Percentiles rank a stretch among this genome's conserved stretches.
phyloP scores from a whole-genome alignment of 53 echinoderm and acorn worm genomes.

The Glandiceps talaboti region DNA sequence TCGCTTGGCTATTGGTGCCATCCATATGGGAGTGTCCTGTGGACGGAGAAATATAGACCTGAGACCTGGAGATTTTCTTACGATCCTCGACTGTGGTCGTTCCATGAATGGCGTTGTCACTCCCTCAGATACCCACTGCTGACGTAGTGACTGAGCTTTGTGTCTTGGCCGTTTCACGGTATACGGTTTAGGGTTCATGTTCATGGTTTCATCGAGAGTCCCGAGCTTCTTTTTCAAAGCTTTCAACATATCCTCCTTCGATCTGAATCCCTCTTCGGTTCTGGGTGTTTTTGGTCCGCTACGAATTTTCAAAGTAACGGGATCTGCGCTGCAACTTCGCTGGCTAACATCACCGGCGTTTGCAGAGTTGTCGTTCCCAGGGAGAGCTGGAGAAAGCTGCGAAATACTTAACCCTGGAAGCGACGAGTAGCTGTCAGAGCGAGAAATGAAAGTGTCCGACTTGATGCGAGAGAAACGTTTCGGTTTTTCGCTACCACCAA shows the following conservation, averaged over 20 bases:
- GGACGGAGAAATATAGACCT: background rate
- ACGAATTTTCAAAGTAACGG: background rate
- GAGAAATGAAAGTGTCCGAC: background rate
- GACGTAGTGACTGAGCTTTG: background rate
- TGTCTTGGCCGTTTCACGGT: background rate
- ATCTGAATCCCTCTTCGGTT: background rate
- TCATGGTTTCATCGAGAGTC: background rate
- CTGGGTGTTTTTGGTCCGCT: background rate
- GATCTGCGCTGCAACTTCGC: background rate
- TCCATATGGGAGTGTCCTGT: background rate
- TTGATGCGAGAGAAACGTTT: background rate
- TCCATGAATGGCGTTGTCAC: background rate
- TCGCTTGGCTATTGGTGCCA: background rate
- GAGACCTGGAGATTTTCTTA: background rate
- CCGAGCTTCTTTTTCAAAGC: background rate
- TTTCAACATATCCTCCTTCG: background rate
- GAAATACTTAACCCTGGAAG: background rate
- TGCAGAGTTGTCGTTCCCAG: background rate
- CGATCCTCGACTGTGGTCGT: background rate
- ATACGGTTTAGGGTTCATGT: too few species aligned
- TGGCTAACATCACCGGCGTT: background rate
- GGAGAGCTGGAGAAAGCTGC: background rate
- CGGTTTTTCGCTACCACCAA: background rate
- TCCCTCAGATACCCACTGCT: background rate
- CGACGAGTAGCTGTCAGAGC: background rate